A percentile compares a stretch with the other conserved stretches of the same genome.
Conservation (phyloP, 2,888 invertebrate genomes). For the Nysson spinosus region DNA sequence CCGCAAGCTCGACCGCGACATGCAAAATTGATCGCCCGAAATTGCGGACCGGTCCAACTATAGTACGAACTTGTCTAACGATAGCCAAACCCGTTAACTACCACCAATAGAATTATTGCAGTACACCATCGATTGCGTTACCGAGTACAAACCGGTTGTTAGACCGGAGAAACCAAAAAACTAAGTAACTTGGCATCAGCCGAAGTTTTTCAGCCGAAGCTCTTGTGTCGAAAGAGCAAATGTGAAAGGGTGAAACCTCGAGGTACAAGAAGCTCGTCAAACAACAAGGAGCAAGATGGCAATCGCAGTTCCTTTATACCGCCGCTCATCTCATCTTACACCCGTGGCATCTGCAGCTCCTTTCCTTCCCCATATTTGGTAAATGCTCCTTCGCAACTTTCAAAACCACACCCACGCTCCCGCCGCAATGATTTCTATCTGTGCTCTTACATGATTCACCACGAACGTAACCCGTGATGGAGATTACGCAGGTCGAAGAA, state of each 20-base stretch:
- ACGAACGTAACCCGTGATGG: no score
- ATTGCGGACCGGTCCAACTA: conserved; percentile 45
- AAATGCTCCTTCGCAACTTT: conserved; percentile 56
- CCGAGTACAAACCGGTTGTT: not conserved
- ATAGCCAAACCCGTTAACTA: conserved; percentile 36
- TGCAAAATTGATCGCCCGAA: conserved; percentile 53
- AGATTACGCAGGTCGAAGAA: conserved; percentile 3
- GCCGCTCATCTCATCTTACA: conserved; percentile 1
- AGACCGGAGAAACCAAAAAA: no score
- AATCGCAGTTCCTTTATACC: conserved; percentile 32
- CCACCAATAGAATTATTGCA: conserved; percentile 14
- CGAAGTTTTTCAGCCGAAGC: no score
- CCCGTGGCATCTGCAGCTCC: conserved; percentile 14
- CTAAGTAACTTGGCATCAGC: no score
- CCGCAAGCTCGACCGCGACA: conserved; percentile 28
- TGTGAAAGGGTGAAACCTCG: no score
- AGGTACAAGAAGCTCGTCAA: no score
- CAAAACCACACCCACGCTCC: conserved; percentile 37
- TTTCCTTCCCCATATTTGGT: conserved; percentile 40
- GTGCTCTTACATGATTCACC: conserved; percentile 50
- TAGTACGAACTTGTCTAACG: conserved; percentile 45
- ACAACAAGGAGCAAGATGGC: conserved; percentile 35
- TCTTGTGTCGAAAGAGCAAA: no score
- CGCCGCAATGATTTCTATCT: conserved; percentile 53
- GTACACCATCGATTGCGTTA: not conserved